phyloP scores from a whole-genome alignment of 1,140 invertebrate genomes.

The Batillaria attramentaria region DNA sequence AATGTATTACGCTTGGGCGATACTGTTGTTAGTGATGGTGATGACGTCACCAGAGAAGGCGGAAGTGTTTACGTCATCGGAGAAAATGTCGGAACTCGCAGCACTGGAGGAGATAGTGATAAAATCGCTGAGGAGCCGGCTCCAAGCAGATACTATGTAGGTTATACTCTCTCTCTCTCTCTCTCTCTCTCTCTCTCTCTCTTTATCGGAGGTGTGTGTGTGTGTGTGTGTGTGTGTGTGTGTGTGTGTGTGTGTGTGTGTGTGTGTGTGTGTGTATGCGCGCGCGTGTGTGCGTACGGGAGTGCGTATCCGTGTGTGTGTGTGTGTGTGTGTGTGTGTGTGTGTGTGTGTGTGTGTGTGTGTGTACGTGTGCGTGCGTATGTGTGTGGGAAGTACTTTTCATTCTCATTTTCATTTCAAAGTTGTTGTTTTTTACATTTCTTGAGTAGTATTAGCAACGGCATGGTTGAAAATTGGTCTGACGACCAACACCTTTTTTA shows the following conservation, averaged over 20 bases:
- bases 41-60: neutral
- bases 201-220: neutral
- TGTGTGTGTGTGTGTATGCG: neutral
- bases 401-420: too few species aligned
- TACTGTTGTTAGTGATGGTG: too few species aligned
- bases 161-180: neutral
- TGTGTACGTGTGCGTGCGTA: neutral
- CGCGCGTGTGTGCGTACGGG: neutral
- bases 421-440: too few species aligned
- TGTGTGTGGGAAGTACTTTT: neutral
- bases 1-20: too few species aligned
- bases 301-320: neutral
- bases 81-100: neutral
- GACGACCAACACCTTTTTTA: too few species aligned
- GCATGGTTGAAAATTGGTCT: too few species aligned
- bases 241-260: too few species aligned
- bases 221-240: conserved; percentile 2
- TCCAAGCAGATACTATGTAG: neutral
- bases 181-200: neutral
- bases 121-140: neutral
- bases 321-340: neutral
- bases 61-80: conserved; percentile 17
- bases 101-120: neutral
- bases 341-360: neutral
- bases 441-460: too few species aligned